These are phyloP conservation scores for Ictidomys tridecemlineatus DNA, from an alignment of 2,113 vertebrate species.

Conservation along the genomic window DNA sequence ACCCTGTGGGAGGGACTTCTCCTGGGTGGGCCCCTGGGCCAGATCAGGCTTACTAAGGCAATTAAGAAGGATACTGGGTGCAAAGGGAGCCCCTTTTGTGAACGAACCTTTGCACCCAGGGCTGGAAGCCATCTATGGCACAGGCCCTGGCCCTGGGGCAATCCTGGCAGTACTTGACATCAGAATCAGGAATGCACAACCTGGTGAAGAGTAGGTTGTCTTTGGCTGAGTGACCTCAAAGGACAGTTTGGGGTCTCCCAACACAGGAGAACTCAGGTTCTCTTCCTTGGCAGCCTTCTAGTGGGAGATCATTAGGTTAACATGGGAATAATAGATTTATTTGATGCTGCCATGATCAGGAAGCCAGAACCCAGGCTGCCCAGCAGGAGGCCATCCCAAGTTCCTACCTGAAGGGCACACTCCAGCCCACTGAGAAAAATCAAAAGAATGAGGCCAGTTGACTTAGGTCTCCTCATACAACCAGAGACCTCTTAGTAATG, in stretches of 20 bases:
- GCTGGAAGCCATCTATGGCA: background rate
- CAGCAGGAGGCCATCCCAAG: background rate
- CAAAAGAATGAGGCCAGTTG: background rate
- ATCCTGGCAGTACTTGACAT: background rate
- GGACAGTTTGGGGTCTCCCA: background rate
- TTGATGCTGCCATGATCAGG: background rate
- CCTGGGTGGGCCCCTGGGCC: background rate
- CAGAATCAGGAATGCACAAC: background rate
- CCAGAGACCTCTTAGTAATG: background rate
- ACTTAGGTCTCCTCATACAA: background rate
- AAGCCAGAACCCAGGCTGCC: background rate
- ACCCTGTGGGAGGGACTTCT: background rate
- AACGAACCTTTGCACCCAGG: background rate
- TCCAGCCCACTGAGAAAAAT: background rate
- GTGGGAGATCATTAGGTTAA: background rate
- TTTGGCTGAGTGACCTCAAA: background rate
- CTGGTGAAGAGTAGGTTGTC: background rate
- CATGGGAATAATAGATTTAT: background rate
- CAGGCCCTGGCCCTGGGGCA: background rate
- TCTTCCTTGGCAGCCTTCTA: background rate
- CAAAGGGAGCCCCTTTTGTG: background rate
- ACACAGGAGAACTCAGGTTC: rapidly evolving
- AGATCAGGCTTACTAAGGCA: background rate
- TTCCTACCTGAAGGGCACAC: background rate
- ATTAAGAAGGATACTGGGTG: background rate